Evolutionary conservation across 2,888 invertebrate genomes (phyloP).

Genomic region (Dermolepida albohirtum): DNA sequence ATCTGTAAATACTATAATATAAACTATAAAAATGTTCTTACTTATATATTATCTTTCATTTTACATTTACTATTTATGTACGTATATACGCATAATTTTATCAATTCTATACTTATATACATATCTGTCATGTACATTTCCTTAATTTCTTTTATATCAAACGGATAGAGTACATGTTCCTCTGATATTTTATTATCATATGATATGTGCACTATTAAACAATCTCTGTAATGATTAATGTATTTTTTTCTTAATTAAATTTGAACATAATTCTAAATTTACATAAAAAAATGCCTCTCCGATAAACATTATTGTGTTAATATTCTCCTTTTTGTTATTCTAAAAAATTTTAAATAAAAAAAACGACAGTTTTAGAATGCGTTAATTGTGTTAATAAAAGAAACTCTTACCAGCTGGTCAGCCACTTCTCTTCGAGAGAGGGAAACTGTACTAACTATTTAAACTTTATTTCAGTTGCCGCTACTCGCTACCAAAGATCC

Average conservation of each 20-base stretch:
- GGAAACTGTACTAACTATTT: slow-evolving; percentile 39
- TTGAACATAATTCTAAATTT: not conserved
- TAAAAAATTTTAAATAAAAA: not conserved
- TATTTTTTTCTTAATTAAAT: not conserved
- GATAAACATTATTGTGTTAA: not conserved
- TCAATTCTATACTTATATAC: not conserved
- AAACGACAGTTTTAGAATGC: not conserved
- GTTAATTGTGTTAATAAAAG: slow-evolving; percentile 14
- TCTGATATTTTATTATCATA: not conserved
- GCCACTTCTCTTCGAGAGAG: slow-evolving; percentile 41
- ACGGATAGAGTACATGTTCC: not conserved
- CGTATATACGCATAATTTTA: not conserved
- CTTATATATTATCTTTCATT: no score
- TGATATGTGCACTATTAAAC: not conserved
- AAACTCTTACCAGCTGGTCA: slow-evolving; percentile 36
- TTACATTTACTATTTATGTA: not conserved
- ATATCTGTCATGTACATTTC: slow-evolving; percentile 11
- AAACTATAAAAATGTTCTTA: no score
- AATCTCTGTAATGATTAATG: not conserved
- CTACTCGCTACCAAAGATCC: slow-evolving; percentile 21
- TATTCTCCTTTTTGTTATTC: not conserved
- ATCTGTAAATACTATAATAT: no score
- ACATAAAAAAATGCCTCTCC: no score
- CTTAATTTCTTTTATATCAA: slow-evolving; percentile 17
- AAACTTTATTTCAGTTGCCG: slow-evolving; percentile 16